Base-by-base conservation (phyloP, 2,797 vertebrate species). In the Eremophila alpestris region DNA sequence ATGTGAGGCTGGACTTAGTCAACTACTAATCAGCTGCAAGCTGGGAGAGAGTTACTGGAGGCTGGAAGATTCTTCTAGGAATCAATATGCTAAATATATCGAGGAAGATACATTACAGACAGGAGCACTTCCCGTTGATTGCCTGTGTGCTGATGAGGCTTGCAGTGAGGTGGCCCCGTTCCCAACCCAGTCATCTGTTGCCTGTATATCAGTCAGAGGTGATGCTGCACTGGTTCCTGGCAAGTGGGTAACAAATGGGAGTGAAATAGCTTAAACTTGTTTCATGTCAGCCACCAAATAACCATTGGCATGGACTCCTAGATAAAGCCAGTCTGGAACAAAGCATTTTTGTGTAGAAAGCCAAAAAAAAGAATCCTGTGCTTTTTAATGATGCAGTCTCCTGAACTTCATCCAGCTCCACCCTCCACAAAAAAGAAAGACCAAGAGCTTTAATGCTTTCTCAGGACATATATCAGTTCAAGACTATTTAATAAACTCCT, bases 1-100 rank as follows among this genome's bases (percentile, higher is more conserved):
- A 4, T 81, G 55, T 54, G 90, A 89, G 48, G 45, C 78, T 80
- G 82, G 60, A 80, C 77, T 40, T 26, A 40, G 54, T 81, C 58
- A 88, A 74, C 69, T 90, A 45, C 54, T 93, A 13, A 82, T 94
- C 52, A 65, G 34, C 91, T 89, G 63, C 55, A 59, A 55, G 89
- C 68, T 91, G 91, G 24, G 60, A 80, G 89, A 24, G 84, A 27
- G 38, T 73, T 82, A 34, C 63, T 84, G 75, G 71, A 85, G 87
- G 59, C 63, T 90, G 71, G n/a, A 56, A 83, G 74, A 62, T 82
- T 70, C 59, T 82, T 94, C 87, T 81, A 93, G 94, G 93, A 96
- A 96, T 89, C 40, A 38, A 36, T 83, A 77, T 52, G 40, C 68
- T 89, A 78, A 93, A 87, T 87, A 75, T 74, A 62, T 80, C 46